Evolutionary conservation across 2,113 vertebrate genomes (phyloP), one percentile per base, ranked within the genome.

Genomic region (Steatornis caripensis): DNA sequence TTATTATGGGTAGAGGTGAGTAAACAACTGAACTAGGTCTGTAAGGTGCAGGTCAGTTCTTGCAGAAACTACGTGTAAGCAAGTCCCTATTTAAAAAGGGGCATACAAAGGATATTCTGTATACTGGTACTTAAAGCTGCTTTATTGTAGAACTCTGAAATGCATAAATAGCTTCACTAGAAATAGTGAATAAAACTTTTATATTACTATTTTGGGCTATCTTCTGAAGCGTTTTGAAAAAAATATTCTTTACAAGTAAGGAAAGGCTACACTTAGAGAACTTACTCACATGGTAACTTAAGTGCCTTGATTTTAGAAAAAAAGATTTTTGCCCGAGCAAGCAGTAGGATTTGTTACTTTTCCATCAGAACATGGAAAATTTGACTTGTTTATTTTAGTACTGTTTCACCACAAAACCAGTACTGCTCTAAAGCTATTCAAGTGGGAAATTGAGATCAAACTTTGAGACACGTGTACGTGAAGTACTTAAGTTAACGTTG

Each of bases 381-480:
- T 10, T 48, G 5, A 27, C 37, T 69, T 55, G 36, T 51, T 54
- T 58, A 24, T 41, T 60, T 88, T n/a, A n/a, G 20, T 41, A 61
- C 17, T 57, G 6, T 55, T 87, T 87, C 45, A 69, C 46, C 12
- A 66, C 36, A 66, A 69, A 71, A 7, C 23, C 55, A 27, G 21
- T 46, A 14, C 41, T 69, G 39, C 8, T 20, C 6, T n/a, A 19
- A 70, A 80, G 72, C 15, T 54, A 0, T 46, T 72, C 11, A 41
- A 20, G 39, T 13, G 37, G 36, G 57, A 80, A 71, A 43, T 53
- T 51, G 4, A 57, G 24, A 26, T 68, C 19, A 24, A 37, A 62
- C n/a, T 37, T 64, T 3, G 15, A 68, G 17, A 39, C 21, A 12
- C 2, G 0, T 5, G 6, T 17, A 13, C 15, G 12, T 9, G 10